These are phyloP conservation scores for Himantopus leucocephalus DNA, from an alignment of 2,113 vertebrate genomes.

Conservation along the genomic window DNA sequence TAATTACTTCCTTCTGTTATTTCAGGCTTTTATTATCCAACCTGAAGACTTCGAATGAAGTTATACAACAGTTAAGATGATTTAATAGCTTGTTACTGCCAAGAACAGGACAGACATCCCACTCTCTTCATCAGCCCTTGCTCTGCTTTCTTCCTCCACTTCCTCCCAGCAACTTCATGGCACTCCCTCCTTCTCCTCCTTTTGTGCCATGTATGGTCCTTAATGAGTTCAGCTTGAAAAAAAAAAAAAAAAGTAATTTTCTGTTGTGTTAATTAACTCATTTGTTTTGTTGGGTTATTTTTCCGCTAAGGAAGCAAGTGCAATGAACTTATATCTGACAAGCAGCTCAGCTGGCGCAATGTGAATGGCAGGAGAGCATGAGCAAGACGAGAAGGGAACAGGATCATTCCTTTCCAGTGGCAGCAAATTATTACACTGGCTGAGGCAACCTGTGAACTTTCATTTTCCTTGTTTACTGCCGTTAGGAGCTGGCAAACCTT, in stretches of 20 bases:
- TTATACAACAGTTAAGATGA: conserved; percentile 58
- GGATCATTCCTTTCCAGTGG: background rate
- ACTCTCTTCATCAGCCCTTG: conserved; percentile 38
- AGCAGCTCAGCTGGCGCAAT: background rate
- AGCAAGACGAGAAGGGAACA: background rate
- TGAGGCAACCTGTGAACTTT: background rate
- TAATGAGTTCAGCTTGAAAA: background rate
- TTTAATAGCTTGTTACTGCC: conserved; percentile 56
- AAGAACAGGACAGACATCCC: conserved; percentile 53
- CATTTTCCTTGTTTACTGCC: background rate
- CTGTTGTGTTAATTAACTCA: background rate
- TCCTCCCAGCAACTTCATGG: background rate
- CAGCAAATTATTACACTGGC: background rate
- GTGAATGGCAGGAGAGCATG: background rate
- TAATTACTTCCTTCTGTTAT: conserved; percentile 47
- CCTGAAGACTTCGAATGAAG: conserved; percentile 38
- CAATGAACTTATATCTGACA: background rate
- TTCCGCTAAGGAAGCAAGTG: background rate
- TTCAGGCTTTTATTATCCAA: conserved; percentile 35
- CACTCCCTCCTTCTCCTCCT: background rate
- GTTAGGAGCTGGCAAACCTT: conserved; percentile 2
- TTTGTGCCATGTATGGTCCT: background rate
- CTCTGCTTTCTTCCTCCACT: conserved; percentile 21
- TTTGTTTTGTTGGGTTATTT: conserved; percentile 22
- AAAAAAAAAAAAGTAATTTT: background rate